Evolutionary conservation across 37 sponge, comb jelly and placozoan species (phyloP).

Genomic region (Amphimedon queenslandica): DNA sequence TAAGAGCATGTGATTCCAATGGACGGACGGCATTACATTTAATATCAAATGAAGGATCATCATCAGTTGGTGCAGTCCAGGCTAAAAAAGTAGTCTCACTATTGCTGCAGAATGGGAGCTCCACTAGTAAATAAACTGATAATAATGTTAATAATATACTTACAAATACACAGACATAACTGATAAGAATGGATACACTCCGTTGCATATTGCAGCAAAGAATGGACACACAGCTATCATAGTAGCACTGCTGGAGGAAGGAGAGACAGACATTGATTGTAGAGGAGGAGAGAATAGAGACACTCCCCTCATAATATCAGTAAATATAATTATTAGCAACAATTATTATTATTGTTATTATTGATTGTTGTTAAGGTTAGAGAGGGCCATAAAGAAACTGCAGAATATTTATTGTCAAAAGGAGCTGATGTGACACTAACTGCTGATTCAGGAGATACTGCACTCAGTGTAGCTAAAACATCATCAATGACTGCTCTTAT

Average conservation of each 20-base stretch:
- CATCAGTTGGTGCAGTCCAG: too few relatives aligned
- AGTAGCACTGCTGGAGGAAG: conserved; percentile 76
- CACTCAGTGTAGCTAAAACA: conserved; percentile 70
- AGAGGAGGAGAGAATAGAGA: conserved; percentile 65
- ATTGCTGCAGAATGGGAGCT: conserved; percentile 57
- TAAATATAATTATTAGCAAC: too few relatives aligned
- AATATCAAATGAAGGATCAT: conserved; percentile 34
- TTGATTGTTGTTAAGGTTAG: conserved; percentile 35
- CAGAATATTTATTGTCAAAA: conserved; percentile 51
- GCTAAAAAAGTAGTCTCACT: conserved; percentile 78
- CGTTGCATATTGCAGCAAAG: conserved; percentile 68
- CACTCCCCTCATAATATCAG: conserved; percentile 81
- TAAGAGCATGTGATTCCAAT: conserved; percentile 55
- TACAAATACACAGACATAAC: conserved; percentile 15
- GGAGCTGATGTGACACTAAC: conserved; percentile 75
- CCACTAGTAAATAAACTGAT: conserved; percentile 38
- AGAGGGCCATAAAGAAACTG: conserved; percentile 61
- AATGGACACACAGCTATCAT: conserved; percentile 73
- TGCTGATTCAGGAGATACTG: conserved; percentile 72
- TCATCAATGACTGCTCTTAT: conserved; percentile 54
- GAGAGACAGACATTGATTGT: conserved; percentile 71
- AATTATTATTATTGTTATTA: neutral
- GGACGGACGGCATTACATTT: conserved; percentile 80
- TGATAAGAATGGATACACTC: conserved; percentile 37
- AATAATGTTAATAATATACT: neutral